A percentile compares a stretch with the other conserved stretches of the same genome.
These are phyloP conservation scores for Sarcophaga caerulescens DNA, from an alignment of 2,888 invertebrate species.

Conservation along the genomic window DNA sequence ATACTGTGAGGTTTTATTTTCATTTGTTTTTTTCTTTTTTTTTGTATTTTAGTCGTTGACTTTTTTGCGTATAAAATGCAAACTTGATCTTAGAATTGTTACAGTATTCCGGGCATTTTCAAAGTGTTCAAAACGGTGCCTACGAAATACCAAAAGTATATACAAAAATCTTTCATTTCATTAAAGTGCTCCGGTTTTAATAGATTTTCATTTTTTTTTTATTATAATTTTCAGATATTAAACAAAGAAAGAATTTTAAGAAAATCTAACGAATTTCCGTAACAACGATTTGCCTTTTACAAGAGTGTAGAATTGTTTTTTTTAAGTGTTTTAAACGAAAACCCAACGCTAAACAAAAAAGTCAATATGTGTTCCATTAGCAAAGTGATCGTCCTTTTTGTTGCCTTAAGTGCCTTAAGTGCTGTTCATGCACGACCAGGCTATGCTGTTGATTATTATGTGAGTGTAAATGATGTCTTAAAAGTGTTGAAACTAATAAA, in stretches of 20 bases:
- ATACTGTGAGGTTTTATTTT: no score
- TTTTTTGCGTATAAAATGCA: constrained; percentile 79
- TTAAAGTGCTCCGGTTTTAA: constrained; percentile 33
- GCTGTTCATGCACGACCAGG: constrained; percentile 79
- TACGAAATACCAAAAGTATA: constrained; percentile 75
- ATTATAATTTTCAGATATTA: constrained; percentile 57
- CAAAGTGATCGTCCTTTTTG: constrained; percentile 75
- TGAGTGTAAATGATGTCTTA: constrained; percentile 80
- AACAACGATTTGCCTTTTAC: background rate
- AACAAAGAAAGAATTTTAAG: background rate
- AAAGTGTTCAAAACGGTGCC: constrained; percentile 78
- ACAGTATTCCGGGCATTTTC: constrained; percentile 81
- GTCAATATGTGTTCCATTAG: constrained; percentile 76
- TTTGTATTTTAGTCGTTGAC: background rate
- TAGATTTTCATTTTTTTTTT: constrained; percentile 17
- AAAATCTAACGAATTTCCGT: background rate
- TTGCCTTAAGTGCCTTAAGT: constrained; percentile 77
- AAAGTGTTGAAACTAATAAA: background rate
- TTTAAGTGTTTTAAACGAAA: constrained; percentile 21
- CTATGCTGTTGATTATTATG: constrained; percentile 84
- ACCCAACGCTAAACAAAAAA: background rate
- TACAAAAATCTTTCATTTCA: constrained; percentile 44
- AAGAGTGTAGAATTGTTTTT: background rate
- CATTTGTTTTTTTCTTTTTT: background rate
- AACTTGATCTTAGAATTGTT: constrained; percentile 80